Conservation (phyloP, 2,888 invertebrate genomes). For the Cacoxenus indagator region DNA sequence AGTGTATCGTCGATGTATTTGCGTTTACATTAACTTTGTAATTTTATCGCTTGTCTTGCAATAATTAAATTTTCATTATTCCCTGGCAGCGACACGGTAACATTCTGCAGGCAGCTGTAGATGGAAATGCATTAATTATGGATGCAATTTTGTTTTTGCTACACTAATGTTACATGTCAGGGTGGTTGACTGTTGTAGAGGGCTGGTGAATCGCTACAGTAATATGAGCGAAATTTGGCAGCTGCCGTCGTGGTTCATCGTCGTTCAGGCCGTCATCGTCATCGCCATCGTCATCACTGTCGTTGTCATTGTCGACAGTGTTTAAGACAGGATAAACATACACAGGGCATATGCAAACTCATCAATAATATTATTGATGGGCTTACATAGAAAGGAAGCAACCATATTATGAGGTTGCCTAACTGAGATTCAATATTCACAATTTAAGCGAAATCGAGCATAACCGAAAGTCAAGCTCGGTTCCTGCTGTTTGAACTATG, state of each 20-base stretch:
- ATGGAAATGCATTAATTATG: conserved; percentile 41
- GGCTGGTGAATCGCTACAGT: conserved; percentile 34
- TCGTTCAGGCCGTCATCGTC: too few species aligned
- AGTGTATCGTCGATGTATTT: conserved; percentile 18
- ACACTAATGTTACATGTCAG: conserved; percentile 15
- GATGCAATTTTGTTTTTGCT: conserved; percentile 32
- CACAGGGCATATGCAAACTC: conserved; percentile 29
- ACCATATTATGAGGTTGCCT: too few species aligned
- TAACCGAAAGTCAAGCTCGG: too few species aligned
- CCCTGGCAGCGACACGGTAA: conserved; percentile 29
- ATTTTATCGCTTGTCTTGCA: conserved; percentile 55
- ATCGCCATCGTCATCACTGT: too few species aligned
- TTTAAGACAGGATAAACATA: too few species aligned
- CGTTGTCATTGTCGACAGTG: too few species aligned
- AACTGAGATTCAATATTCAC: background rate
- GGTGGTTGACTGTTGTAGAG: background rate
- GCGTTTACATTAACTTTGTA: conserved; percentile 45
- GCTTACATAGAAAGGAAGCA: too few species aligned
- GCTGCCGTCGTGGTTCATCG: background rate
- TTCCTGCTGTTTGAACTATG: background rate
- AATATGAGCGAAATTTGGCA: background rate
- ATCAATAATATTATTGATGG: conserved; percentile 42
- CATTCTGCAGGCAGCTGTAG: conserved; percentile 17
- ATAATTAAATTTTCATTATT: conserved; percentile 61
- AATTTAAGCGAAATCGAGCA: background rate